phyloP scores from a whole-genome alignment of 2,113 vertebrate species.

The Illadopsis cleaveri region DNA sequence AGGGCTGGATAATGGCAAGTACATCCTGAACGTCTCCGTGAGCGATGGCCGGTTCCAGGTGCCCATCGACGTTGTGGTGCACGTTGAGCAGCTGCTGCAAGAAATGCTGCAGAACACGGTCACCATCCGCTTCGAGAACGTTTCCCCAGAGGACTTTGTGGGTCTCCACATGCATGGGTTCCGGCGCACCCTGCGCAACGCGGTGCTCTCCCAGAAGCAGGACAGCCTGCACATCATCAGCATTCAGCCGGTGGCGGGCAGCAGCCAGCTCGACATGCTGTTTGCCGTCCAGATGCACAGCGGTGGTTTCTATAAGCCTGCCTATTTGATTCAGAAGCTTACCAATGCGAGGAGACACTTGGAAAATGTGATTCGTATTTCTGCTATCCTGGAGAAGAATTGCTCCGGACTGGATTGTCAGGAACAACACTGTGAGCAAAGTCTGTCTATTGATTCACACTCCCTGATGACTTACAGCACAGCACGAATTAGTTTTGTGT shows the following conservation, averaged over 20 bases:
- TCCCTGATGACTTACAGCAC: constrained; percentile 93
- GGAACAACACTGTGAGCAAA: constrained; percentile 91
- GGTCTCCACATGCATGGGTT: constrained; percentile 86
- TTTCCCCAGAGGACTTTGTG: constrained; percentile 92
- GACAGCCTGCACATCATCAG: constrained; percentile 91
- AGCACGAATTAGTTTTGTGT: constrained; percentile 92
- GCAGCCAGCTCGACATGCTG: constrained; percentile 92
- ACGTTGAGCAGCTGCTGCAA: constrained; percentile 85
- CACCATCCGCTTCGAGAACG: constrained; percentile 91
- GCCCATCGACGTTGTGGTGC: constrained; percentile 86
- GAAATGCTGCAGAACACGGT: constrained; percentile 92
- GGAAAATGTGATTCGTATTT: constrained; percentile 89
- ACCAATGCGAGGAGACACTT: constrained; percentile 86
- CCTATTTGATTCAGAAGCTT: constrained; percentile 95
- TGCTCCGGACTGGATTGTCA: constrained; percentile 94
- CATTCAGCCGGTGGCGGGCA: constrained; percentile 89
- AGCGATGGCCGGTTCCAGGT: constrained; percentile 94
- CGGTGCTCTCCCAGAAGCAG: constrained; percentile 83
- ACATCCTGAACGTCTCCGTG: constrained; percentile 89
- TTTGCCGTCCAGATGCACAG: constrained; percentile 85
- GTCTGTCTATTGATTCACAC: constrained; percentile 89
- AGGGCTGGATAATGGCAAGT: constrained; percentile 89
- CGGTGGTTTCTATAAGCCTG: constrained; percentile 88
- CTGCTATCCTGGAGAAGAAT: constrained; percentile 94
- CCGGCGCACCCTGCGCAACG: constrained; percentile 80